A percentile compares a stretch with the other conserved stretches of the same genome.
Conservation (phyloP, 2,113 vertebrate genomes). For the Cochlearius cochlearius region DNA sequence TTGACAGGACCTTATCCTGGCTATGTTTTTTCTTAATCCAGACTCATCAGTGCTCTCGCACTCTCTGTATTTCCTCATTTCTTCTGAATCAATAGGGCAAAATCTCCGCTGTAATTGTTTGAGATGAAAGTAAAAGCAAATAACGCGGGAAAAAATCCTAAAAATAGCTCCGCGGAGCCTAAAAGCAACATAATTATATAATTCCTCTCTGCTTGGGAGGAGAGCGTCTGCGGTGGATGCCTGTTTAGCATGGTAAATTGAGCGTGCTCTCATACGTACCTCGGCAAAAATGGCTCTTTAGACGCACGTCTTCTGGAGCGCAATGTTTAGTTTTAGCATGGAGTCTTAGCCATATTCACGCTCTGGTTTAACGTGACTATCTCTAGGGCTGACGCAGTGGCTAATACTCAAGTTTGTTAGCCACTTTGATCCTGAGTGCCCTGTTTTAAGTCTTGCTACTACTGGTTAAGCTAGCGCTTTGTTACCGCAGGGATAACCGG, state of each 20-base stretch:
- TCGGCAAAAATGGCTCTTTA: conserved; percentile 3
- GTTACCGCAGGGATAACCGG: conserved; percentile 76
- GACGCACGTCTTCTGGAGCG: not conserved
- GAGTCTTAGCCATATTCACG: conserved; percentile 52
- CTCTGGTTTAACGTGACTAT: conserved; percentile 49
- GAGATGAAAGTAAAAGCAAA: conserved; percentile 32
- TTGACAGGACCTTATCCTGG: conserved; percentile 85
- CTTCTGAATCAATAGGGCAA: conserved; percentile 48
- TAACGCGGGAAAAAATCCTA: not conserved
- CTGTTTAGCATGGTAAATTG: conserved; percentile 42
- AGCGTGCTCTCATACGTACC: not conserved
- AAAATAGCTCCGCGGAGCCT: not conserved
- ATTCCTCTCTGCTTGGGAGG: not conserved
- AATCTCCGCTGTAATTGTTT: conserved; percentile 41
- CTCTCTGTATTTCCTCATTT: conserved; percentile 26
- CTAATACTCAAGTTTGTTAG: conserved; percentile 75
- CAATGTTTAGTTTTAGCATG: conserved; percentile 42
- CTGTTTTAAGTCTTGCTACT: conserved; percentile 76
- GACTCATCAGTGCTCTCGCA: conserved; percentile 56
- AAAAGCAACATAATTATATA: not conserved
- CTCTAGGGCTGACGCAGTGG: conserved; percentile 65
- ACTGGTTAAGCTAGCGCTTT: conserved; percentile 75
- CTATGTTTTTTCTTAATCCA: conserved; percentile 85
- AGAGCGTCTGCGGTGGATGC: not conserved
- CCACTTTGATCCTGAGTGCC: conserved; percentile 78